Base-by-base conservation (phyloP, 2,797 vertebrate genomes). In the Naso thynnoides region DNA sequence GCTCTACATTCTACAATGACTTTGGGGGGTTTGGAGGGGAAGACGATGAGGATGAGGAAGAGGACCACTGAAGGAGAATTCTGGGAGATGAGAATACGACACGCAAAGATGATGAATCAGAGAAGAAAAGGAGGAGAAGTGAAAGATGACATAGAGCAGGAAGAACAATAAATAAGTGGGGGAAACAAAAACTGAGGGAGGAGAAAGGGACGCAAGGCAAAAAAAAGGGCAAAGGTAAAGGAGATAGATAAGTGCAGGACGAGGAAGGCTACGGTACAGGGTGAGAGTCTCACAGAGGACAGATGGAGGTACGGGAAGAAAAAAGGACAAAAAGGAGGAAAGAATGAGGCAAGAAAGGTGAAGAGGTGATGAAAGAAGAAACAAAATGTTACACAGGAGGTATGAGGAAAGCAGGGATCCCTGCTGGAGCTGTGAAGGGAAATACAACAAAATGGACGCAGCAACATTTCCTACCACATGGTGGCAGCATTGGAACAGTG, bases 1-100 rank as follows among this genome's bases (percentile, higher is more conserved):
- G 86, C 63, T 91, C 86, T 45, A 86, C 81, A 88, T 89, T 78
- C 71, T 64, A 78, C 79, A 76, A 77, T 55, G 78, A 63, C 60
- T 73, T 77, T 29, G 6, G 26, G 44, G 42, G 26, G 23, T 19
- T 8, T 21, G 29, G 57, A 26, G 4, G 52, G 5, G 41, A 41
- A 56, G 33, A 26, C 16, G 7, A 29, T 39, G 36, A 41, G 42
- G 39, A 42, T 23, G 38, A 70, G 21, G 57, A 53, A 26, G 24
- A 31, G 21, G 18, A 47, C 50, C 13, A 26, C 6, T 59, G 16
- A n/a, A 36, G 23, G 36, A 50, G 53, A 23, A 8, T 18, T 23
- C 0, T 24, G 26, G 26, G 19, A 23, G 19, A 39, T 1, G 16
- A 41, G 38, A 2, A 4, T 23, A 29, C 0, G 26, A 41, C 24